Base-by-base conservation (phyloP, 2,113 vertebrate genomes). In the Amphiprion percula region DNA sequence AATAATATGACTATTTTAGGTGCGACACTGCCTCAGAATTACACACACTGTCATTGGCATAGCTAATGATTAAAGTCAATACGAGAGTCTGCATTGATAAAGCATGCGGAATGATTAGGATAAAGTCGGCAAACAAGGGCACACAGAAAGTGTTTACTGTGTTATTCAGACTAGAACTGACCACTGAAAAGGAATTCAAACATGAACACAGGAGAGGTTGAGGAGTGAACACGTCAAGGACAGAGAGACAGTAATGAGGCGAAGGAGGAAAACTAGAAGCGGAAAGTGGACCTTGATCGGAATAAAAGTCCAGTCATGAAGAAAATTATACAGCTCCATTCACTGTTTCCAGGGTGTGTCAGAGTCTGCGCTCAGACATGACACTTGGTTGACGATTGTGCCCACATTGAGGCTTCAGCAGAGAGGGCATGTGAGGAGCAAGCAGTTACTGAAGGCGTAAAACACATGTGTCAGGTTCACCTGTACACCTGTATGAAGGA, bases 281-380 rank as follows among this genome's bases (percentile, higher is more conserved):
- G 77, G 49, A 75, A 62, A 37, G 14, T 72, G 63, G 85, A 88
- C 81, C 0, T 78, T 80, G 79, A 44, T 17, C 77, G 26, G 54
- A 56, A 75, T 47, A 44, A 79, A 81, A 79, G 80, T 77, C 26
- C 52, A 83, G 73, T 81, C 62, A 76, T 10, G 56, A 68, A 59
- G 68, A 15, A 72, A 79, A 77, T 46, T 23, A 69, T 50, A 41
- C 10, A 16, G 53, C 64, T 74, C 30, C 68, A 70, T 73, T 91
- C 82, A 81, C 21, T 4, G 37, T 90, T 90, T 88, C 84, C 89
- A 92, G 91, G 79, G 87, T 60, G 90, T 88, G 90, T 74, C 82
- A n/a, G 30, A 65, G 70, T 53, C 50, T 52, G 46, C 37, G 26
- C 54, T 71, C 1, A 37, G 19, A 68, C 24, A 63, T 46, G 68